Base-by-base conservation (phyloP, 2,113 vertebrate species). In the Hemibagrus wyckioides region DNA sequence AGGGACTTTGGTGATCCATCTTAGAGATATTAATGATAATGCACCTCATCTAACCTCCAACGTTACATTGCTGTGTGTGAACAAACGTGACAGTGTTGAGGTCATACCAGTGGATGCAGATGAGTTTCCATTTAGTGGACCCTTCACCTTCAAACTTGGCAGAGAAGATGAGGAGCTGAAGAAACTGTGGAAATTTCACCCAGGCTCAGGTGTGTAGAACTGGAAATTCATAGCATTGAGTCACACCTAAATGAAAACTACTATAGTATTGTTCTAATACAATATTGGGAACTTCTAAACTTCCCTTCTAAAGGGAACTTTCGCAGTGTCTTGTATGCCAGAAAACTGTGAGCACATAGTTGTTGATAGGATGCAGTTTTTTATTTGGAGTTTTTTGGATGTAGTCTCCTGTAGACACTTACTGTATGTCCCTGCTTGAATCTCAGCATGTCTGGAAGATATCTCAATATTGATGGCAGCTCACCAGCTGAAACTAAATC, bases 21-120 rank as follows among this genome's bases (percentile, higher is more conserved):
- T 97, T n/a, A 65, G 77, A 0, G 96, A 97, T 52, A 0, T 92
- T 61, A 96, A 94, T 23, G 96, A 97, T 92, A 92, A 94, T 1
- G 23, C 0, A 0, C 96, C 96, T 0, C 0, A 8, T 0, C 92
- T 97, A 86, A 14, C 33, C 4, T 90, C 83, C 28, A 91, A 89
- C 0, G 81, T 1, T 10, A 0, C 89, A 61, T 79, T 93, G 11
- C 6, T 95, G 82, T 98, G 97, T 59, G 91, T 82, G 44, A 92
- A 95, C 86, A 91, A 88, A 0, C 44, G 0, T 3, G 56, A 57
- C 0, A 81, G 5, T 1, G 76, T 96, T 7, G 89, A 48, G 10
- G 36, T 97, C 2, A 7, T 73, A 59, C 95, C 89, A 0, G 25
- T 63, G 1, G 96, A 96, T 21, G 0, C 0, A 0, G 95, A 96